Evolutionary conservation across 2,113 vertebrate species (phyloP).

Genomic region (Pholis gunnellus): DNA sequence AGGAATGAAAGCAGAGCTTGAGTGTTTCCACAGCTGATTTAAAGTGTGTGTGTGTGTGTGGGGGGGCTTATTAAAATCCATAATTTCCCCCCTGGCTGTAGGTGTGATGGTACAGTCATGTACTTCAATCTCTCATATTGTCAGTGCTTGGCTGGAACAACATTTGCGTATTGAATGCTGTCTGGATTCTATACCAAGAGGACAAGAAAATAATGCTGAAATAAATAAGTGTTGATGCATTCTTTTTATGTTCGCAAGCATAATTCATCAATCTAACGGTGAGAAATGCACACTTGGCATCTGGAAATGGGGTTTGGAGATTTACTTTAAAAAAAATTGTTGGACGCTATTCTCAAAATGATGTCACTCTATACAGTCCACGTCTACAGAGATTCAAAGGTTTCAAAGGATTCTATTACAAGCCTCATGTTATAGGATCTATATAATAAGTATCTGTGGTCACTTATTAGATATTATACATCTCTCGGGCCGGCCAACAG

Average conservation of each 20-base stretch:
- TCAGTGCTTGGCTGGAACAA: background rate
- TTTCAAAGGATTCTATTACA: background rate
- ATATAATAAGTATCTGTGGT: background rate
- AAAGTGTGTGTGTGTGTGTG: background rate
- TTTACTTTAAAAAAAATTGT: too few relatives aligned
- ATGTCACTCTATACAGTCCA: too few relatives aligned
- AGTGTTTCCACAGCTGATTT: background rate
- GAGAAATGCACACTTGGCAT: too few relatives aligned
- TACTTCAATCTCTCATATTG: background rate
- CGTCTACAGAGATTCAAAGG: background rate
- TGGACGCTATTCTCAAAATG: too few relatives aligned
- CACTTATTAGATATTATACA: too few relatives aligned
- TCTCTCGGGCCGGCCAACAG: background rate
- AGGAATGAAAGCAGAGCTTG: background rate
- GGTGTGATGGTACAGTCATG: background rate
- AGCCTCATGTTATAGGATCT: background rate
- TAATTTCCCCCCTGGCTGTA: background rate
- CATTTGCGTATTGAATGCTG: background rate
- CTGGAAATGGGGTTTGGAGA: too few relatives aligned
- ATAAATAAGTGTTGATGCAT: too few relatives aligned
- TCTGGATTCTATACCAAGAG: background rate
- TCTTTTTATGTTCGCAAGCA: too few relatives aligned
- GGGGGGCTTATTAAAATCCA: background rate
- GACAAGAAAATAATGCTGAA: too few relatives aligned
- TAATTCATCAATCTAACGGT: too few relatives aligned